Evolutionary conservation across 2,113 vertebrate genomes (phyloP), one percentile per base, ranked within the genome.

Genomic region (Boleophthalmus pectinirostris): DNA sequence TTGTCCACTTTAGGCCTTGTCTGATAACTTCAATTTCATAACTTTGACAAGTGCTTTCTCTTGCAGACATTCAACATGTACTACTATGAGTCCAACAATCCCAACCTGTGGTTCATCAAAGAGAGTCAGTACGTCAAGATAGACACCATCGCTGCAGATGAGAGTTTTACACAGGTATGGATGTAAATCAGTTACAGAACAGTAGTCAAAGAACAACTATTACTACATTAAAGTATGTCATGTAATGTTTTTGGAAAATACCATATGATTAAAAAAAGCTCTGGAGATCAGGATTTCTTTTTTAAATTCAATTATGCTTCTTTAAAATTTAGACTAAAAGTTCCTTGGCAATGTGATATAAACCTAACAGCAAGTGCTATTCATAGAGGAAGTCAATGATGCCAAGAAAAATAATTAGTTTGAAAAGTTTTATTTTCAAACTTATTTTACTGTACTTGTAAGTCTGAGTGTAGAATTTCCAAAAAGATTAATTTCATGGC

Each of bases 51-150:
- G 13, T 54, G 0, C 2, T 82, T 79, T 84, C 66, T 78, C 72
- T 83, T 81, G 57, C 82, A 92, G 91, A 95, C 94, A 7, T 95
- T 95, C 82, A 95, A 95, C 90, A 94, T 95, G 93, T 95, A 92
- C 90, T 95, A 94, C 86, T 93, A 92, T 3, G 94, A 95, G 79
- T 95, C 94, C 67, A 94, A 94, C 88, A 94, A 93, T 53, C 86
- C 88, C 78, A 94, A 94, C 85, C 64, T 94, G 83, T 94, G 93
- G 92, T 94, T 93, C 66, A 94, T 95, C 77, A 94, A 94, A 72
- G 94, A 95, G 72, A 95, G 92, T 73, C 94, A 95, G 75, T 95
- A 94, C 13, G 83, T 93, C 67, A 95, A 95, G 85, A 95, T 95
- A 20, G 94, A 95, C 70, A 95, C 94, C 0, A 95, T 95, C 4